phyloP scores from a whole-genome alignment of 2,113 vertebrate genomes.

The Microtus oregoni region DNA sequence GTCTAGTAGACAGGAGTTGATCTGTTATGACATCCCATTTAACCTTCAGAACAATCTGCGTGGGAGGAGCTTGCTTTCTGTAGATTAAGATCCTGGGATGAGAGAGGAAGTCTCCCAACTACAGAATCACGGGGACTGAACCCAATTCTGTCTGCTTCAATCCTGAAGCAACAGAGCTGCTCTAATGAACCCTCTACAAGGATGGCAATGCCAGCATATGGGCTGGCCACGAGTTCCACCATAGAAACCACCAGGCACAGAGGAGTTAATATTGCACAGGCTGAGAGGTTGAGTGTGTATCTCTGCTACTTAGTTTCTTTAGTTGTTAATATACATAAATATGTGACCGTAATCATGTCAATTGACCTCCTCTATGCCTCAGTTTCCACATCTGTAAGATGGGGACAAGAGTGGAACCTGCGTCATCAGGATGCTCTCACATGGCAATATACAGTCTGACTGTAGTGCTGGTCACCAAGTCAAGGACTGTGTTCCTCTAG shows the following conservation, averaged over 20 bases:
- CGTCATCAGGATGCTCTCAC: background rate
- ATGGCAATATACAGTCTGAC: too few relatives aligned
- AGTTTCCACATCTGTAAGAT: background rate
- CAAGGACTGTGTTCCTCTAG: too few relatives aligned
- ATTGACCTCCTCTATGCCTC: background rate
- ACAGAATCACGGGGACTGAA: background rate
- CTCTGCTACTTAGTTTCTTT: too few relatives aligned
- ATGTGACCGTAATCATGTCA: background rate
- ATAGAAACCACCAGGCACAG: background rate
- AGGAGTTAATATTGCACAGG: too few relatives aligned
- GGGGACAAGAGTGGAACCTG: background rate
- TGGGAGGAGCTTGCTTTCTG: background rate
- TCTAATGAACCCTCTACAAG: background rate
- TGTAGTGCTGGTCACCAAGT: too few relatives aligned
- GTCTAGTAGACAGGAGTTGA: background rate
- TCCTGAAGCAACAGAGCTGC: background rate
- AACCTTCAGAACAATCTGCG: background rate
- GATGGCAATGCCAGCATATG: background rate
- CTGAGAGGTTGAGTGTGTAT: too few relatives aligned
- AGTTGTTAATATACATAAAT: background rate
- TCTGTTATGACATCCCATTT: background rate
- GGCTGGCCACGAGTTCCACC: background rate
- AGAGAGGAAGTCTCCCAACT: background rate
- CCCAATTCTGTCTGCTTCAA: background rate
- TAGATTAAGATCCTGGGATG: background rate